Conservation (phyloP, 2,113 vertebrate genomes). For the Malurus alboscapulatus region DNA sequence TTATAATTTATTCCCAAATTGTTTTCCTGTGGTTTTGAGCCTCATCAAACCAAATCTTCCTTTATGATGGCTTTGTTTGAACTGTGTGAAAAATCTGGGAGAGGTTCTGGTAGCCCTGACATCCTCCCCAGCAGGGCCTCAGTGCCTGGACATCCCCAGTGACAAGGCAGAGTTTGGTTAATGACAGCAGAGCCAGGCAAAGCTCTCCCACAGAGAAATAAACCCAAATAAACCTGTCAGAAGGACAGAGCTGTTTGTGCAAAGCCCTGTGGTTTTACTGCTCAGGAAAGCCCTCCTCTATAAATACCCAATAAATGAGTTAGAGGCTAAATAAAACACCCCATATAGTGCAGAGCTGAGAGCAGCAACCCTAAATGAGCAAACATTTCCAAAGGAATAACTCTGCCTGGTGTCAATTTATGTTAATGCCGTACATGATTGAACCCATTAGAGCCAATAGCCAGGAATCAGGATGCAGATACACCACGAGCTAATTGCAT, state of each 20-base stretch:
- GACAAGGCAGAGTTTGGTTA: neutral
- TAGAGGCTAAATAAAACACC: constrained; percentile 51
- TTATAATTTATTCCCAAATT: neutral
- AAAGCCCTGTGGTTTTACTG: constrained; percentile 38
- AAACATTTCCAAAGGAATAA: constrained; percentile 30
- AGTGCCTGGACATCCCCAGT: neutral
- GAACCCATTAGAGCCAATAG: constrained; percentile 41
- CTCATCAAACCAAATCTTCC: neutral
- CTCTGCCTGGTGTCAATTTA: constrained; percentile 41
- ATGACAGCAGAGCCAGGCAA: neutral
- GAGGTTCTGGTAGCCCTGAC: neutral
- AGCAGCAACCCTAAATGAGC: constrained; percentile 17
- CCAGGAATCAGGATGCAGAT: constrained; percentile 26
- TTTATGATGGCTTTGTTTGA: neutral
- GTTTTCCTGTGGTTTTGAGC: neutral
- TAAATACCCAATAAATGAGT: constrained; percentile 57
- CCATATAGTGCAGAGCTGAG: neutral
- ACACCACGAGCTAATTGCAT: constrained; percentile 1
- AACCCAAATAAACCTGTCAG: constrained; percentile 56
- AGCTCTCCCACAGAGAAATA: neutral
- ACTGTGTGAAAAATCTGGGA: neutral
- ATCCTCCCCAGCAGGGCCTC: neutral
- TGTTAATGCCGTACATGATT: constrained; percentile 42
- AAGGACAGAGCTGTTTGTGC: neutral
- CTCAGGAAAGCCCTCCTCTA: constrained; percentile 23